A percentile compares a stretch with the other conserved stretches of the same genome.
Evolutionary conservation across 1,140 invertebrate species (phyloP).

Genomic region (Drosophila azteca): DNA sequence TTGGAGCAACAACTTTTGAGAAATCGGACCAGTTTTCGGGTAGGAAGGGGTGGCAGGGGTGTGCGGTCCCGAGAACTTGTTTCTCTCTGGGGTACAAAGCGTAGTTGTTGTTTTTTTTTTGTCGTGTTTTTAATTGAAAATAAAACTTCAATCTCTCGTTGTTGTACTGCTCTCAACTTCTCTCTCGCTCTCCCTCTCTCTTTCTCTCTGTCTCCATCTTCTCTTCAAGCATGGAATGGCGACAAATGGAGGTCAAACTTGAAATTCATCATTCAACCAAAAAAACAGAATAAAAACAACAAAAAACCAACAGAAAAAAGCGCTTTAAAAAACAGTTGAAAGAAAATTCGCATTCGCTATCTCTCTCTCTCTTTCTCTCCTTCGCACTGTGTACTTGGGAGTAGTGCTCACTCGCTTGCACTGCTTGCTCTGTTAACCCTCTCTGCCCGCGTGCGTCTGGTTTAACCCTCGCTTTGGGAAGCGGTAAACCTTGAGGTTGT

Average conservation of each 20-base stretch:
- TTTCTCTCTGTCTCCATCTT: conserved; percentile 15
- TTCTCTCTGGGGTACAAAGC: conserved; percentile 15
- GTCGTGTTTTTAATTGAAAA: conserved; percentile 71
- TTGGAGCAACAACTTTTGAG: conserved; percentile 44
- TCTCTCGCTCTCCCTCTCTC: too few relatives aligned
- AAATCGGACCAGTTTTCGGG: conserved; percentile 67
- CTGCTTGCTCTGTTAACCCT: too few relatives aligned
- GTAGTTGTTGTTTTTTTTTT: conserved; percentile 16
- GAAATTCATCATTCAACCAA: conserved; percentile 27
- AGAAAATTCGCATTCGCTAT: conserved; percentile 55
- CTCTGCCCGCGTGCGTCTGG: too few relatives aligned
- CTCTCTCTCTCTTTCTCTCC: neutral
- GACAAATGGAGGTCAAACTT: conserved; percentile 64
- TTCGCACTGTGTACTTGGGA: neutral
- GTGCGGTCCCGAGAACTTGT: conserved; percentile 58
- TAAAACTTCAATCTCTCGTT: too few relatives aligned
- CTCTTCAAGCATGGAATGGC: conserved; percentile 33
- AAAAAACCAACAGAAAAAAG: conserved; percentile 29
- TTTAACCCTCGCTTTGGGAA: conserved; percentile 5
- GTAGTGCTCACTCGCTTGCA: conserved; percentile 18
- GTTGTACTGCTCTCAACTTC: neutral
- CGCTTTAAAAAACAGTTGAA: conserved; percentile 48
- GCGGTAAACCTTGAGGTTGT: conserved; percentile 66
- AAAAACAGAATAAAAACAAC: conserved; percentile 13
- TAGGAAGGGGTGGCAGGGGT: too few relatives aligned